These are phyloP conservation scores for Falcunculus frontatus DNA, from an alignment of 2,113 vertebrate species.

Conservation along the genomic window DNA sequence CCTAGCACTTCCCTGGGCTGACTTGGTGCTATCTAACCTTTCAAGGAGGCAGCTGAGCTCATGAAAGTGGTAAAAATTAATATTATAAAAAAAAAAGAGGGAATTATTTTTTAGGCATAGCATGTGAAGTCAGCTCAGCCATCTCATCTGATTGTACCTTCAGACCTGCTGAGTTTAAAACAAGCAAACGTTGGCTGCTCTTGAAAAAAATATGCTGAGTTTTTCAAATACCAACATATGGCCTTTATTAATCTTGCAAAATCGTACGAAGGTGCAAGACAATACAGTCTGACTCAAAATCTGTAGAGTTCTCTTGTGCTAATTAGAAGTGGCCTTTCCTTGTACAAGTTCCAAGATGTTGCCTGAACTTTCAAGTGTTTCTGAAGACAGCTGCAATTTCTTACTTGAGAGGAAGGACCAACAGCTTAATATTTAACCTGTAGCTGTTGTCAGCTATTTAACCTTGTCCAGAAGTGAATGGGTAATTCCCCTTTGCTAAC, in stretches of 20 bases:
- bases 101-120: neutral
- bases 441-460: neutral
- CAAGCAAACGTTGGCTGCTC: neutral
- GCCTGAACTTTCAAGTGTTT: neutral
- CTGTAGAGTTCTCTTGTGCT: neutral
- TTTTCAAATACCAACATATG: neutral
- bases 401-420: neutral
- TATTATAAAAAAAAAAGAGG: fast-evolving
- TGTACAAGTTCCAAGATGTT: neutral
- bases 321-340: neutral
- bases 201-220: neutral
- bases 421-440: constrained; percentile 40
- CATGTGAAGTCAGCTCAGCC: neutral
- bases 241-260: neutral
- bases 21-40: neutral
- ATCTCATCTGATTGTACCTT: neutral
- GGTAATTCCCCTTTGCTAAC: neutral
- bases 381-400: neutral
- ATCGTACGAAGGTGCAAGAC: neutral
- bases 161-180: neutral
- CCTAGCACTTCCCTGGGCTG: neutral
- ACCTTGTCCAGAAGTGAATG: constrained; percentile 28
- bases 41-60: neutral
- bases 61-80: neutral
- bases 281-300: neutral